Base-by-base conservation (phyloP, 1,140 invertebrate species). In the Drosophila ficusphila region DNA sequence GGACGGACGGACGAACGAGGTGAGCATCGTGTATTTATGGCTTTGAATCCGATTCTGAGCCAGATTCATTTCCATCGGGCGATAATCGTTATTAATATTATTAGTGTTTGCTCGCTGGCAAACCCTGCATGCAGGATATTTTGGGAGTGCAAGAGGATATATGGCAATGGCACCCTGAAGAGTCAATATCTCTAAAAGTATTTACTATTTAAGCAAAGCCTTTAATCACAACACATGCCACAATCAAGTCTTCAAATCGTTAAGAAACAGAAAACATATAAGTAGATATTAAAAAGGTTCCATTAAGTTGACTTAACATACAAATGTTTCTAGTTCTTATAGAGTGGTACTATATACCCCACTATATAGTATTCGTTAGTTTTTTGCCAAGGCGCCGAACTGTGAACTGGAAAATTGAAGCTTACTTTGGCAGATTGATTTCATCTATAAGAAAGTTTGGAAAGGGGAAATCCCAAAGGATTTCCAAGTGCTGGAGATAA, bases 51-150 rank as follows among this genome's bases (percentile, higher is more conserved):
- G 76, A 75, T 68, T 46, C 27, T 11, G 9, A 39, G 27, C 25
- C 70, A 72, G 56, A 76, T 79, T 62, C 42, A 57, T 58, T 36
- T 65, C 46, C 62, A 65, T 61, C 39, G 42, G 29, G 33, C 60
- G 72, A 86, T 75, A 78, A 88, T 81, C 53, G 68, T 88, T 86
- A 86, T 86, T 86, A 77, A 81, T 86, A 86, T 89, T 81, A 89
- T 90, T 89, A 81, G 73, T 79, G 67, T 79, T 76, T 83, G 75
- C 38, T 42, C 29, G 36, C 48, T 48, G 42, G 11, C 3, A n/a
- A n/a, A 8, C 11, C 11, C 29, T 8, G 29, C 29, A 31, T 3
- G 29, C 42, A 25, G 41, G 41, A 44, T 23, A 44, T 16, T 44
- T 27, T 44, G 42, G 3, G 0, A 5, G 14, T 4, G 4, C n/a